Evolutionary conservation across 2,888 invertebrate genomes (phyloP).

Genomic region (Alentia gelatinosa): DNA sequence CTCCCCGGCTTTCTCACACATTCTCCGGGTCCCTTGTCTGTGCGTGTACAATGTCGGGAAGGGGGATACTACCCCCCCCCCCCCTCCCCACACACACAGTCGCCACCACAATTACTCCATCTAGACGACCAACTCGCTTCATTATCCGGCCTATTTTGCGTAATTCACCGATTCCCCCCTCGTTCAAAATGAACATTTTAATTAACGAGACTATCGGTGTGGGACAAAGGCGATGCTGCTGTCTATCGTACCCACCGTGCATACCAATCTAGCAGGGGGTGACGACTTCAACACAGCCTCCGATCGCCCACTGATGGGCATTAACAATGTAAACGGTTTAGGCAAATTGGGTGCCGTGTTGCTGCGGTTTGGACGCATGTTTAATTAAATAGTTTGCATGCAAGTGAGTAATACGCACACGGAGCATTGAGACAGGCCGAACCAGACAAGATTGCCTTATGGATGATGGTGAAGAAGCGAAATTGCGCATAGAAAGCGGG

Average conservation of each 20-base stretch:
- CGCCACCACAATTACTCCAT: neutral
- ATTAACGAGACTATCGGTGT: neutral
- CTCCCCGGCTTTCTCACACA: neutral
- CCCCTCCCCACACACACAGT: neutral
- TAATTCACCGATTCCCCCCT: constrained; percentile 24
- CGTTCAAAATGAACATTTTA: constrained; percentile 45
- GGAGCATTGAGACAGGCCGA: neutral
- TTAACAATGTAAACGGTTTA: constrained; percentile 47
- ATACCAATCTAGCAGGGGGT: neutral
- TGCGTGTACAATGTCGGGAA: no score
- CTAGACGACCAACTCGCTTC: neutral
- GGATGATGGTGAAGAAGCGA: neutral
- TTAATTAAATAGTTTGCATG: constrained; percentile 45
- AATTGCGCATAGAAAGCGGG: no score
- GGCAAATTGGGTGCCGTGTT: constrained; percentile 37
- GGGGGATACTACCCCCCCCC: neutral
- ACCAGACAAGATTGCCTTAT: neutral
- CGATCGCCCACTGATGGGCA: neutral
- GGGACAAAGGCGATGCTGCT: neutral
- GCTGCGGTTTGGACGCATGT: constrained; percentile 35
- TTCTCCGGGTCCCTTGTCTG: no score
- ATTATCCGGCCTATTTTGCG: constrained; percentile 27
- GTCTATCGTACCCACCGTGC: neutral
- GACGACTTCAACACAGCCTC: neutral
- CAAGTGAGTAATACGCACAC: constrained; percentile 17